These are phyloP conservation scores for Thecophora atra DNA, from an alignment of 2,888 invertebrate genomes.

Conservation along the genomic window DNA sequence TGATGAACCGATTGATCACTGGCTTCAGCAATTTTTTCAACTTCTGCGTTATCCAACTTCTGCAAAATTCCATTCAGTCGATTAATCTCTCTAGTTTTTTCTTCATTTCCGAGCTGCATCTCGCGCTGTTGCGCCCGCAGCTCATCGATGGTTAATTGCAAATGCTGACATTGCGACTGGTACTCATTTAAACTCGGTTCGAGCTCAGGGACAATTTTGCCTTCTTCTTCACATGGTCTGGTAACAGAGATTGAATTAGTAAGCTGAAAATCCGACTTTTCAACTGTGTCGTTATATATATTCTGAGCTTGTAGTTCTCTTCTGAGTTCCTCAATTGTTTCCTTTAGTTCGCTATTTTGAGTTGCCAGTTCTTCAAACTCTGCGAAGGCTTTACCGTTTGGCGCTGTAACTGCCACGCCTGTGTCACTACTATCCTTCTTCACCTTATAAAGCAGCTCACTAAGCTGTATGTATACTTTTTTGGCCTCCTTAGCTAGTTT, in stretches of 20 bases:
- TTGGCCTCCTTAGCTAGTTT: constrained; percentile 64
- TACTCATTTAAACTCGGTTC: constrained; percentile 39
- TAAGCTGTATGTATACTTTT: constrained; percentile 59
- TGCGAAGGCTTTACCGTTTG: constrained; percentile 60
- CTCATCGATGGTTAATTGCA: constrained; percentile 67
- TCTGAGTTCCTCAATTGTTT: constrained; percentile 51
- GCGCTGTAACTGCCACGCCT: constrained; percentile 59
- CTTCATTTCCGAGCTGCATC: constrained; percentile 66
- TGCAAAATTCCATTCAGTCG: constrained; percentile 64
- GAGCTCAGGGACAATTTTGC: constrained; percentile 10
- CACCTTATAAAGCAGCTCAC: constrained; percentile 58
- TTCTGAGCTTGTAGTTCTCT: constrained; percentile 50
- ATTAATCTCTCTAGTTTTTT: constrained; percentile 67
- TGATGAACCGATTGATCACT: constrained; percentile 54
- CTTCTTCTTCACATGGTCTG: no score
- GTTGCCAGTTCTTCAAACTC: constrained; percentile 60
- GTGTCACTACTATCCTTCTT: constrained; percentile 59
- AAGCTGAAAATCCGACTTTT: constrained; percentile 66
- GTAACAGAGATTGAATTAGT: no score
- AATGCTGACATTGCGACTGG: constrained; percentile 54
- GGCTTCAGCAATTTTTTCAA: constrained; percentile 52
- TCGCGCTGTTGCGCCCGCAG: constrained; percentile 67
- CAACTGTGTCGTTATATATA: constrained; percentile 54
- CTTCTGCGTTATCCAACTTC: no score
- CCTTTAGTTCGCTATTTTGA: constrained; percentile 58